A percentile compares a stretch with the other conserved stretches of the same genome.
Conservation (phyloP, 64 coral and sea anemone genomes). For the Montipora sp. region DNA sequence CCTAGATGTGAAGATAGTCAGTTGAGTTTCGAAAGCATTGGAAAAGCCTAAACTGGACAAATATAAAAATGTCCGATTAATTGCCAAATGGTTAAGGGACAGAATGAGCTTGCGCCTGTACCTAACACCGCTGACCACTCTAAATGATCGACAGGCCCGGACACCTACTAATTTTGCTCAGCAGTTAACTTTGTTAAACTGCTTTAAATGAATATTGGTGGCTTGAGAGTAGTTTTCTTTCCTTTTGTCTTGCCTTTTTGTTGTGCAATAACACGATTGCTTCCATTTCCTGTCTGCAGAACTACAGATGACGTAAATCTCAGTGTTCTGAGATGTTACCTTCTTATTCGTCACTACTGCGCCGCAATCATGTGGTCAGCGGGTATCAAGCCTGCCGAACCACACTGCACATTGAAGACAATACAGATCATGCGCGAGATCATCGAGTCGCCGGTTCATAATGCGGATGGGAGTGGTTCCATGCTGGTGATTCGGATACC, state of each 20-base stretch:
- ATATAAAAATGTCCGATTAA: no score
- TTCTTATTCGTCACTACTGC: slow-evolving; percentile 96
- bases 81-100: no score
- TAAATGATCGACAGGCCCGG: no score
- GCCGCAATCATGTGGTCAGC: slow-evolving; percentile 99
- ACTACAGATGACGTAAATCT: slow-evolving; percentile 91
- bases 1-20: no score
- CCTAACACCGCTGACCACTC: no score
- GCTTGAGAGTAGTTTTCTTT: background rate
- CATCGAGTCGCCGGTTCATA: slow-evolving; percentile 89
- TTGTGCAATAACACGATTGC: background rate
- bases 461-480: slow-evolving; percentile 91
- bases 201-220: no score
- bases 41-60: no score
- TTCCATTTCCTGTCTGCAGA: background rate
- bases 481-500: slow-evolving; percentile 96
- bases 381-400: slow-evolving; percentile 95
- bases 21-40: no score
- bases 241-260: background rate
- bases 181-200: no score
- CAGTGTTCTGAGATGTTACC: slow-evolving; percentile 89
- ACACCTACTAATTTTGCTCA: no score
- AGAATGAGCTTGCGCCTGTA: no score
- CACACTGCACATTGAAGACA: slow-evolving; percentile 97
- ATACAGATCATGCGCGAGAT: slow-evolving; percentile 97